Base-by-base conservation (phyloP, 1,140 invertebrate genomes). In the Aphis craccivora region DNA sequence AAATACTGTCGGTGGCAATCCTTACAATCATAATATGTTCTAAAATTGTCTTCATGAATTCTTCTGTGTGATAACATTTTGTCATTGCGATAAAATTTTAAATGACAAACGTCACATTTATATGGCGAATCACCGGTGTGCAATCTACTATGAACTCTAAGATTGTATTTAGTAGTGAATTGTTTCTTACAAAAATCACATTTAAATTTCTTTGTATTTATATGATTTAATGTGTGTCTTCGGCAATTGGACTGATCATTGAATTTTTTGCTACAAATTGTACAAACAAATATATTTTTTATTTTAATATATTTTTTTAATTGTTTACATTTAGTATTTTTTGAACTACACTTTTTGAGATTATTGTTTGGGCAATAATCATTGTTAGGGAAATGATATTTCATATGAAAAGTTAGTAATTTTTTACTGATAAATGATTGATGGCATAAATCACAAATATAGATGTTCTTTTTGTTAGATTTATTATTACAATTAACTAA, bases 101-200 rank as follows among this genome's bases (percentile, higher is more conserved):
- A 86, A 30, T 86, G 25, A n/a, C 84, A 86, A 14, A 86, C 11
- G 23, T 86, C 43, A 86, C 84, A 86, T 86, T 86, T 86, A 86
- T 86, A 86, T 18, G 84, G 84, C 4, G 23, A 43, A 45, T 45
- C 40, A 43, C 84, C 84, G 45, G 40, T 45, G 11, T 86, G 84
- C 30, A 86, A 30, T 86, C 84, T 30, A 25, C 4, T 86, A 86
- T 86, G 84, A 45, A 86, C 84, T 14, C 4, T 3, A 45, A 86
- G 84, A 86, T 30, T 45, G 11, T 86, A 86, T 86, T 45, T 1
- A 45, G 4, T 6, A 45, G 40, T 45, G 5, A 86, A 30, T 45
- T 25, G 23, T 86, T 86, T 86, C 43, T 6, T 2, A 86, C 84
- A 86, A 45, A 86, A 43, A 2, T 18, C 0, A 86, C 84, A 86